phyloP scores from a whole-genome alignment of 2,888 invertebrate species.

The Eupithecia exiguata region DNA sequence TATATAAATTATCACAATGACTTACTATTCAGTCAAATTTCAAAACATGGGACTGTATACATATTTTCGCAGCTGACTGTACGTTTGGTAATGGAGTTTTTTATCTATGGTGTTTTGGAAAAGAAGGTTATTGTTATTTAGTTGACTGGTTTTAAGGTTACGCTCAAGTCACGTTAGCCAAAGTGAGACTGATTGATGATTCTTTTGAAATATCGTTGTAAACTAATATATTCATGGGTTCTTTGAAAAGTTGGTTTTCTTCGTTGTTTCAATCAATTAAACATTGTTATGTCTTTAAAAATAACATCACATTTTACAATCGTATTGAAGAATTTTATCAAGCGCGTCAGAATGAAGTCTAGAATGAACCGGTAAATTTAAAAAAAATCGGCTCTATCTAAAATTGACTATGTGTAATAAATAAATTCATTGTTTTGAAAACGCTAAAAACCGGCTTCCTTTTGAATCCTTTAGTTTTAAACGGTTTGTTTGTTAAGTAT shows the following conservation, averaged over 20 bases:
- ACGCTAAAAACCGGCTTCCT: too few species aligned
- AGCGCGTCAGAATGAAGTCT: too few species aligned
- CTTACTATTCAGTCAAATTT: too few species aligned
- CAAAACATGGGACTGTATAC: too few species aligned
- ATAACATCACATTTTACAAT: not conserved
- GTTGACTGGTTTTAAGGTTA: slow-evolving; percentile 1
- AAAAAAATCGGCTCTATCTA: too few species aligned
- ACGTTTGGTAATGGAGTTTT: slow-evolving; percentile 3
- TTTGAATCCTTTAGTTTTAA: too few species aligned
- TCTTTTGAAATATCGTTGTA: not conserved
- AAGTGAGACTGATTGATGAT: slow-evolving; percentile 15
- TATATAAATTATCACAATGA: too few species aligned
- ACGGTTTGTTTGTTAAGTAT: too few species aligned
- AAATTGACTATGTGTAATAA: too few species aligned
- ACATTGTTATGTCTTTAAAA: not conserved
- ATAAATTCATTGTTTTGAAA: too few species aligned
- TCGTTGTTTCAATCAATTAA: not conserved
- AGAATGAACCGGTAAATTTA: too few species aligned
- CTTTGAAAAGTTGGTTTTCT: not conserved
- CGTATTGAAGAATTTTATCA: not conserved
- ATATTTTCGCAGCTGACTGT: too few species aligned
- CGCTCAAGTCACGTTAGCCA: not conserved
- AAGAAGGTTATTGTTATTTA: not conserved
- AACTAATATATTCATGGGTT: not conserved
- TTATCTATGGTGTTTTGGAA: not conserved